Evolutionary conservation across 2,797 vertebrate species (phyloP), one percentile per base, ranked within the genome.

Genomic region (Siniperca obscura): DNA sequence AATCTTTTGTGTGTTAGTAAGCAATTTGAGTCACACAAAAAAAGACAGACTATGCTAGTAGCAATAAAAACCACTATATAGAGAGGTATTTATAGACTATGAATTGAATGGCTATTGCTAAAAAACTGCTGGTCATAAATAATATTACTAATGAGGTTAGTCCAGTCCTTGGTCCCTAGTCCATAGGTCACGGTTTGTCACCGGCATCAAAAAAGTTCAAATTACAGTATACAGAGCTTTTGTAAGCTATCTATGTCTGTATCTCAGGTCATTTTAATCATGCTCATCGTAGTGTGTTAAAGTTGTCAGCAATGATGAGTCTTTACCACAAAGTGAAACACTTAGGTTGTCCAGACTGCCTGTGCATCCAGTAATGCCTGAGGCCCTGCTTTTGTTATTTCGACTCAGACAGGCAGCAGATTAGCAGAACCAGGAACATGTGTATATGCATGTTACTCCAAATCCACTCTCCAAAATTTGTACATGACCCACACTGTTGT

Each of bases 371-470:
- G n/a, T 71, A 22, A 59, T 9, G 55, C 71, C 46, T 10, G 40
- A 70, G 69, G 70, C 62, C 14, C 25, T 10, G 62, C 74, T 82
- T 38, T 56, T 69, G 61, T 66, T 80, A 46, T 73, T 82, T 76
- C 21, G n/a, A 64, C 70, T 67, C 62, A 68, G 80, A 59, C 70
- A 62, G 67, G 70, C 77, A 21, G 74, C 59, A 62, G 70, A 79
- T 77, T 62, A 77, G 73, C 69, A 48, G 68, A 81, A 87, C 61
- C 75, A 80, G 84, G 52, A 90, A 74, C 86, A 87, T 16, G 17
- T 85, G 82, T 86, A 65, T n/a, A 21, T 9, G 68, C 52, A 46
- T 57, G 60, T 75, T 44, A 44, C 30, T 74, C 62, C 67, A 74
- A 48, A 60, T 73, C 69, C 50, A 14, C n/a, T 42, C 42, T 65